Evolutionary conservation across 2,113 vertebrate genomes (phyloP).

Genomic region (Gavia stellata): DNA sequence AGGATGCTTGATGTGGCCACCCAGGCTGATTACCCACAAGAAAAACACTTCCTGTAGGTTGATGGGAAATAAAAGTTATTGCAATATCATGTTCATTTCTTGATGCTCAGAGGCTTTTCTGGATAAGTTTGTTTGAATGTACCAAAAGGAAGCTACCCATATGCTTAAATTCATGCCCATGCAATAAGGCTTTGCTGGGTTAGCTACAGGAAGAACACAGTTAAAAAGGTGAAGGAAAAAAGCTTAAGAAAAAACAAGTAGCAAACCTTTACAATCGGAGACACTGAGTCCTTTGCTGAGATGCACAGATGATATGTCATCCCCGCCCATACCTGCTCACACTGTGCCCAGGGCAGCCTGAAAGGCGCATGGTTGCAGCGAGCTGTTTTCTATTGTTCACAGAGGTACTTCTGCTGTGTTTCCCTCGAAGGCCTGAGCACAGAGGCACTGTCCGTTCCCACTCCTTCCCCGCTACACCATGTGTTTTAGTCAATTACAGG

Average conservation of each 20-base stretch:
- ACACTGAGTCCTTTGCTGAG: background rate
- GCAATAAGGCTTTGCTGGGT: background rate
- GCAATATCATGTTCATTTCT: background rate
- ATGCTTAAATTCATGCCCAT: background rate
- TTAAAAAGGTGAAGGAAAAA: background rate
- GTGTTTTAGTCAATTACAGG: background rate
- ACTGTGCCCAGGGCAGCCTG: background rate
- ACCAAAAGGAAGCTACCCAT: background rate
- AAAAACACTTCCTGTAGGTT: background rate
- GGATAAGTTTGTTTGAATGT: background rate
- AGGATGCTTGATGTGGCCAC: no score
- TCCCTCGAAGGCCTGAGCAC: background rate
- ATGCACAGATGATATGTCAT: background rate
- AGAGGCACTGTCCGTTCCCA: background rate
- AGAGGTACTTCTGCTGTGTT: background rate
- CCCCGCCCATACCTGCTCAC: no score
- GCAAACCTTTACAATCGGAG: background rate
- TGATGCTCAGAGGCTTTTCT: background rate
- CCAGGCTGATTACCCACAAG: background rate
- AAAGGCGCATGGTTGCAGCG: fast-evolving
- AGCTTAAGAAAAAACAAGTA: background rate
- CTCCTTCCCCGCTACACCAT: background rate
- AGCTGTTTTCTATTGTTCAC: background rate
- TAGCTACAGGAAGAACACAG: background rate
- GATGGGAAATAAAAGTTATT: background rate